Percentiles rank a stretch among this genome's conserved stretches.
phyloP scores from a whole-genome alignment of 2,113 vertebrate genomes.

The Herpetotheres cachinnans region DNA sequence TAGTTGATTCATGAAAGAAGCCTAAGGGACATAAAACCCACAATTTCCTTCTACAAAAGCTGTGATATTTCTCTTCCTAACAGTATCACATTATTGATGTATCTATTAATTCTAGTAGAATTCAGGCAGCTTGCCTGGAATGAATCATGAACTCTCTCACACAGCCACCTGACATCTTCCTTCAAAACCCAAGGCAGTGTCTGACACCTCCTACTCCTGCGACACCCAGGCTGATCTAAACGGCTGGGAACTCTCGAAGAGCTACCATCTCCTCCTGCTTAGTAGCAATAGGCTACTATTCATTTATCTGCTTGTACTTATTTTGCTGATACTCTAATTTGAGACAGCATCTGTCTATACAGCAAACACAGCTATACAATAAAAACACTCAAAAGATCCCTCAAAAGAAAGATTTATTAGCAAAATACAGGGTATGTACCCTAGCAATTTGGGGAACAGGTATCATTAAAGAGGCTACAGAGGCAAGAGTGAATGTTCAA shows the following conservation, averaged over 20 bases:
- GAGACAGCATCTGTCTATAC: neutral
- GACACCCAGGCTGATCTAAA: neutral
- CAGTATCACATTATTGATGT: accelerated
- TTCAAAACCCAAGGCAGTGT: neutral
- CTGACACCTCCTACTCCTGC: neutral
- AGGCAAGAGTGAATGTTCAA: neutral
- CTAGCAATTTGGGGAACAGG: neutral
- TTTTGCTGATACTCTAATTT: neutral
- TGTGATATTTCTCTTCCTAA: neutral
- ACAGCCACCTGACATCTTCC: neutral
- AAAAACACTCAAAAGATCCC: neutral
- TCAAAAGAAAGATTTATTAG: neutral
- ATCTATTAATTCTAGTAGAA: too few species aligned
- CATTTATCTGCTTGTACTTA: neutral
- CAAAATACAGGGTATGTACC: neutral
- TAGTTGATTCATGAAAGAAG: neutral
- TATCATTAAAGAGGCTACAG: neutral
- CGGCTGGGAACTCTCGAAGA: neutral
- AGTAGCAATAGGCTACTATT: neutral
- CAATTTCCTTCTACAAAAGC: neutral
- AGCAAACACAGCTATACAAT: neutral
- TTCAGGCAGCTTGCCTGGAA: neutral
- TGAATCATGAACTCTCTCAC: neutral
- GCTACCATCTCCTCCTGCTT: neutral
- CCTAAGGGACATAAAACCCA: neutral